Conservation (phyloP, 64 coral and sea anemone genomes). For the Acropora yongei region DNA sequence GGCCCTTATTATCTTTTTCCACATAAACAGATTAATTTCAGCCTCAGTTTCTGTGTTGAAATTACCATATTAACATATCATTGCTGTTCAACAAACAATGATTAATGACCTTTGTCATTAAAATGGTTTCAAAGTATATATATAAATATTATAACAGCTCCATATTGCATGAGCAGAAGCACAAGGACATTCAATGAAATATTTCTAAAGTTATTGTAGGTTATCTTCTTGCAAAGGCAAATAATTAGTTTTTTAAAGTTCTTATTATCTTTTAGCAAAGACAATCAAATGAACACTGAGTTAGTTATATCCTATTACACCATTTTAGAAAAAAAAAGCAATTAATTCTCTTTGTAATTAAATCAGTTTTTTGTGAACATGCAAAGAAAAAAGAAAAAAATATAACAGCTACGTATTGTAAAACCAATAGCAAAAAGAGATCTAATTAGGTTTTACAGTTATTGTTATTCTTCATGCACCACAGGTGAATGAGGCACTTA, state of each 20-base stretch:
- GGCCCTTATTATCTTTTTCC: constrained; percentile 21
- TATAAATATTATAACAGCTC: neutral
- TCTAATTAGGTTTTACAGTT: constrained; percentile 22
- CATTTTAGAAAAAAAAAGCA: neutral
- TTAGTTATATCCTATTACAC: neutral
- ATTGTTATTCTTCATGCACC: constrained; percentile 7
- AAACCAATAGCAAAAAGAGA: constrained; percentile 1
- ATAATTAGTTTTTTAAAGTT: constrained; percentile 2
- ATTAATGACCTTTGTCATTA: constrained; percentile 25
- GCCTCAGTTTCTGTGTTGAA: constrained; percentile 16
- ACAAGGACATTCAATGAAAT: constrained; percentile 17
- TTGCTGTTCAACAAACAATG: constrained; percentile 28
- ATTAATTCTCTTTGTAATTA: constrained; percentile 12
- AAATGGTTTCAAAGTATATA: constrained; percentile 7
- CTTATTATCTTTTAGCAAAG: neutral
- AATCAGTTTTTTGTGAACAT: constrained; percentile 21
- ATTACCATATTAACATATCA: constrained; percentile 18
- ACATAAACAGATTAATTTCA: constrained; percentile 17
- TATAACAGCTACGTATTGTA: constrained; percentile 10
- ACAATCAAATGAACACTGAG: neutral
- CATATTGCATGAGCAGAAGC: constrained; percentile 19
- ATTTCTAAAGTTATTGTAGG: constrained; percentile 15
- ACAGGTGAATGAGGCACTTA: constrained; percentile 20
- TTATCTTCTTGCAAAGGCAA: constrained; percentile 23
- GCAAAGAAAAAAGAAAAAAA: constrained; percentile 15